Base-by-base conservation (phyloP, 2,113 vertebrate species). In the Thinocorus orbignyianus region DNA sequence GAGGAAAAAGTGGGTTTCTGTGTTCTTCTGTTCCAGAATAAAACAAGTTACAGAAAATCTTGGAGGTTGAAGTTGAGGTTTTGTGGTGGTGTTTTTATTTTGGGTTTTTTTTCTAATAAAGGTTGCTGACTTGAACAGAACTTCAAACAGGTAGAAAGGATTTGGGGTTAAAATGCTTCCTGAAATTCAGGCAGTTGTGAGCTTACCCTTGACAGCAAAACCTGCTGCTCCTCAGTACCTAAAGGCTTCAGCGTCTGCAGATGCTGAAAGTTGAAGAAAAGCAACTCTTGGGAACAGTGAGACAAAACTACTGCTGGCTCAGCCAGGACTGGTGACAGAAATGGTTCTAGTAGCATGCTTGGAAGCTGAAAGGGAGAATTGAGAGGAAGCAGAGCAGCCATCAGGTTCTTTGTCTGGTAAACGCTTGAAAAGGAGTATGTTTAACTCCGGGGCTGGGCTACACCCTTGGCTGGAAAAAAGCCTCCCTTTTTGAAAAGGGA, bases 61-160 rank as follows among this genome's bases (percentile, higher is more conserved):
- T 52, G 10, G 0, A 2, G 81, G 23, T 17, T 10, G 1, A 54
- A 82, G 18, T 39, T 69, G 42, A 24, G 0, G 7, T 31, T 68
- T 66, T 49, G 31, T 46, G 46, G 17, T 41, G 39, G 35, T 17
- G 4, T 22, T 68, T n/a, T 42, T 54, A 49, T 65, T 31, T 37
- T 30, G 41, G 41, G 19, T 8, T 64, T 73, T 26, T 37, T 30
- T 41, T 41, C 28, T 28, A 60, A 10, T 86, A 39, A 61, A 72
- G 33, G 30, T 39, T 66, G 16, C 30, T 20, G 78, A 7, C 31
- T 62, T 51, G 33, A 71, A 25, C 37, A 61, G 17, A 69, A 80
- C 31, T 86, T 55, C 22, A 20, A 71, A 51, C 48, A 25, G 69
- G 22, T 54, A 23, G 39, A 9, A 81, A 77, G 44, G 37, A 39